A percentile compares a stretch with the other conserved stretches of the same genome.
Conservation (phyloP, 2,888 invertebrate genomes). For the Coleophora deauratella region DNA sequence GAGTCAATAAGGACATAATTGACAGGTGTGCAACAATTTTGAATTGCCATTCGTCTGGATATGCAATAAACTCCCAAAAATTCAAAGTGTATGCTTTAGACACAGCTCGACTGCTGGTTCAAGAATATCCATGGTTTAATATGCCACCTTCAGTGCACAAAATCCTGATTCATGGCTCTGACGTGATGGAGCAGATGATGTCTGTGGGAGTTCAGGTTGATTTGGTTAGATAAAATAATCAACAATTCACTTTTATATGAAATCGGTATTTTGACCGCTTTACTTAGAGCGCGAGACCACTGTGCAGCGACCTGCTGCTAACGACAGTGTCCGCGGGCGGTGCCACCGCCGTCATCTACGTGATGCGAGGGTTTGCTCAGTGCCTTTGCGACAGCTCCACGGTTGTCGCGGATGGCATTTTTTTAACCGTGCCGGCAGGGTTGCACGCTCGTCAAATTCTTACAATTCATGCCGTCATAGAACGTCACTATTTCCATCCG, state of each 20-base stretch:
- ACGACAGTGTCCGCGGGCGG: constrained; percentile 2
- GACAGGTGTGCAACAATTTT: not conserved
- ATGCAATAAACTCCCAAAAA: not conserved
- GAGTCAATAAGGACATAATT: not conserved
- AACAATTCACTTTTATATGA: no score
- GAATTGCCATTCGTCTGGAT: not conserved
- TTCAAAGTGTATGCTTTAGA: not conserved
- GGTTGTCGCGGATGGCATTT: constrained; percentile 7
- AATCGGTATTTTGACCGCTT: no score
- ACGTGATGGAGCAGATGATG: no score
- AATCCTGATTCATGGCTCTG: no score
- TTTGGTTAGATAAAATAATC: no score
- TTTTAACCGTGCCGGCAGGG: constrained; percentile 7
- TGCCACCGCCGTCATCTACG: constrained; percentile 2
- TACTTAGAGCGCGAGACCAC: no score
- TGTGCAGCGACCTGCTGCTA: no score
- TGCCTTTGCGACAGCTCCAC: not conserved
- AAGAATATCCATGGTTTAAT: not conserved
- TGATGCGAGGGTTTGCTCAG: not conserved
- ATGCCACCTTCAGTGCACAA: no score
- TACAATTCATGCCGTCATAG: constrained; percentile 1
- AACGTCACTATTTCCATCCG: constrained; percentile 2
- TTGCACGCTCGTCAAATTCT: constrained; percentile 3
- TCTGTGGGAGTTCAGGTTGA: no score
- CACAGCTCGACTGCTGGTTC: not conserved